These are phyloP conservation scores for Sphenodon punctatus DNA, from an alignment of 2,797 vertebrate genomes.

Conservation along the genomic window DNA sequence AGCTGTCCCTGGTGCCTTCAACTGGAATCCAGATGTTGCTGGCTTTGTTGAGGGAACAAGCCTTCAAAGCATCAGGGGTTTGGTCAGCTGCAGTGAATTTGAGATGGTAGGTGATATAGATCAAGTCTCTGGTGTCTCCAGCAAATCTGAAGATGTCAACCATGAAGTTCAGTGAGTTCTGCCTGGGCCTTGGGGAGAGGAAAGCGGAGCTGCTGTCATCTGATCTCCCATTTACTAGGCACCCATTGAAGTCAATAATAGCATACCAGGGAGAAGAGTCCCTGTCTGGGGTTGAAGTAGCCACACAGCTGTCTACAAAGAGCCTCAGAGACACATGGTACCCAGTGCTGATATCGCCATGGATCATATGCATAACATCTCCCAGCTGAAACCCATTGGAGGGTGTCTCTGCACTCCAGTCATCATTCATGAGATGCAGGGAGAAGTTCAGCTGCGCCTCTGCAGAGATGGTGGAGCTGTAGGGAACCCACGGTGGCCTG, in stretches of 20 bases:
- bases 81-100: slow-evolving; percentile 56
- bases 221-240: slow-evolving; percentile 49
- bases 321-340: slow-evolving; percentile 54
- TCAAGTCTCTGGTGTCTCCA: slow-evolving; percentile 23
- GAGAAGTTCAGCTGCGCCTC: slow-evolving; percentile 53
- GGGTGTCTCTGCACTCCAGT: slow-evolving; percentile 57
- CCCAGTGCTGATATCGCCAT: slow-evolving; percentile 60
- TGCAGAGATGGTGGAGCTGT: slow-evolving; percentile 14
- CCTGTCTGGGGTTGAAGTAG: slow-evolving; percentile 39
- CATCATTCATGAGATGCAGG: slow-evolving; percentile 63
- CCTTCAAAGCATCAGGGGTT: slow-evolving; percentile 62
- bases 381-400: slow-evolving; percentile 67
- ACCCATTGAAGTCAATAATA: neutral
- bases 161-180: slow-evolving; percentile 48
- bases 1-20: slow-evolving; percentile 60
- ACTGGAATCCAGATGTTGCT: slow-evolving; percentile 66
- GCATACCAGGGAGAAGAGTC: slow-evolving; percentile 8
- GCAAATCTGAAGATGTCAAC: slow-evolving; percentile 50
- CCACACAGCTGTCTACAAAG: slow-evolving; percentile 72
- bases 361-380: slow-evolving; percentile 62
- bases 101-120: slow-evolving; percentile 76
- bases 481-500: slow-evolving; percentile 59
- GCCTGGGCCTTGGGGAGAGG: slow-evolving; percentile 29
- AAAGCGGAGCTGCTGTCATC: slow-evolving; percentile 53
- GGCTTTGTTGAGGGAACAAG: slow-evolving; percentile 75